phyloP scores from a whole-genome alignment of 2,888 invertebrate species.

The Tenthredo scrophulariae region DNA sequence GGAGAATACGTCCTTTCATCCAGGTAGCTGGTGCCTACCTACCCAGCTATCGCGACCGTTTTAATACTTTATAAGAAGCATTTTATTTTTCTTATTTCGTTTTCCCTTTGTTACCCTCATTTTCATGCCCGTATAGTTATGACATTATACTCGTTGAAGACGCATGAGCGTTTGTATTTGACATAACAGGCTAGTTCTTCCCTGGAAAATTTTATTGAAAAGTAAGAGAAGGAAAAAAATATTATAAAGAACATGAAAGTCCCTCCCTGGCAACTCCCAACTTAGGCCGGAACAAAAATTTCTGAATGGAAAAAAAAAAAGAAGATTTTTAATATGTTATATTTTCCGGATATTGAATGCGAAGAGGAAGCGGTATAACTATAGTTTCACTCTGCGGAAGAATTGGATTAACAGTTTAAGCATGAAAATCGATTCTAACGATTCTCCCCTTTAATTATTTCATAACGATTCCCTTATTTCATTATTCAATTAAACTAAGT shows the following conservation, averaged over 20 bases:
- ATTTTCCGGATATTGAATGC: slow-evolving; percentile 1
- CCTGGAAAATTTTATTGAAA: neutral
- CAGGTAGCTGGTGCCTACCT: neutral
- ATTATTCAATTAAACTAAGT: slow-evolving; percentile 44
- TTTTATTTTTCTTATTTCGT: neutral
- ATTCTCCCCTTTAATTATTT: slow-evolving; percentile 29
- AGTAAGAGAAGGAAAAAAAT: neutral
- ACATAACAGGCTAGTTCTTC: neutral
- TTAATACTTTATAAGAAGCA: neutral
- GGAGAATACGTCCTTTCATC: neutral
- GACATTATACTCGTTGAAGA: neutral
- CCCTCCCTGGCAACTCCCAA: neutral
- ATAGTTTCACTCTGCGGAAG: slow-evolving; percentile 18
- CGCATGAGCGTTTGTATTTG: neutral
- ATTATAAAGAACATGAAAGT: neutral
- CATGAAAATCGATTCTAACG: slow-evolving; percentile 36
- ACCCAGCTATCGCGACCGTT: neutral
- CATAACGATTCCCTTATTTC: slow-evolving; percentile 1
- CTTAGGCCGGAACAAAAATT: neutral
- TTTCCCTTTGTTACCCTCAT: neutral
- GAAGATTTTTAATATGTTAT: neutral
- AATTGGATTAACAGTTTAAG: slow-evolving; percentile 34
- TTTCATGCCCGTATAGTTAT: neutral
- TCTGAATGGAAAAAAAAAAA: neutral
- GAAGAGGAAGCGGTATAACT: neutral